Conservation (phyloP, 2,888 invertebrate species). For the Didymodactylos carnosus region DNA sequence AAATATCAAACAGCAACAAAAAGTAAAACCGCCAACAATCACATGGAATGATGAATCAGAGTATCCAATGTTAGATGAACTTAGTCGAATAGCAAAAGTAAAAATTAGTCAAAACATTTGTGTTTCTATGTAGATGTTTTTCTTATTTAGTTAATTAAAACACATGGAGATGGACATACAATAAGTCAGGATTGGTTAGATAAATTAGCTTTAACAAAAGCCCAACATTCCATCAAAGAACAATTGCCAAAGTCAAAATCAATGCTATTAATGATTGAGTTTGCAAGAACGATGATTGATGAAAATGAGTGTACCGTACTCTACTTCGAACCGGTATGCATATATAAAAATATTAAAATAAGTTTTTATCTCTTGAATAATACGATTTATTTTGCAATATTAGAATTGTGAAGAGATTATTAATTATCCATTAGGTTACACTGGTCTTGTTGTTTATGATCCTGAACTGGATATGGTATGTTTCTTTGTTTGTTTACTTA, state of each 20-base stretch:
- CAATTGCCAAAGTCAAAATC: constrained; percentile 77
- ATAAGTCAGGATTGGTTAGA: constrained; percentile 91
- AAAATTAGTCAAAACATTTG: background rate
- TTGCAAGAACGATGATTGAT: constrained; percentile 49
- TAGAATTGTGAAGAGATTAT: constrained; percentile 55
- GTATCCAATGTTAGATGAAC: constrained; percentile 38
- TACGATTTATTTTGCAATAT: constrained; percentile 2
- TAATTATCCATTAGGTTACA: constrained; percentile 41
- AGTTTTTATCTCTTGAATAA: background rate
- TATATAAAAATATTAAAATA: background rate
- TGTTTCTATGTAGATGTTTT: too few relatives aligned
- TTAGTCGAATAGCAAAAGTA: constrained; percentile 62
- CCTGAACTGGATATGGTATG: constrained; percentile 31
- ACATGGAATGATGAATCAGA: background rate
- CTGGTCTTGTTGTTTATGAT: constrained; percentile 33
- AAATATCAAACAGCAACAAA: background rate
- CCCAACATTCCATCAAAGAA: constrained; percentile 77
- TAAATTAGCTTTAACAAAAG: constrained; percentile 74
- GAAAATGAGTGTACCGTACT: constrained; percentile 54
- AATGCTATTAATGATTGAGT: constrained; percentile 82
- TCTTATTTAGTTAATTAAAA: constrained; percentile 52
- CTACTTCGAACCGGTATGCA: constrained; percentile 60
- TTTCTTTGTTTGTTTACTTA: background rate
- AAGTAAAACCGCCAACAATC: background rate
- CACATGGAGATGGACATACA: constrained; percentile 78